phyloP scores from a whole-genome alignment of 2,113 vertebrate species.

The Grammomys dolichurus region DNA sequence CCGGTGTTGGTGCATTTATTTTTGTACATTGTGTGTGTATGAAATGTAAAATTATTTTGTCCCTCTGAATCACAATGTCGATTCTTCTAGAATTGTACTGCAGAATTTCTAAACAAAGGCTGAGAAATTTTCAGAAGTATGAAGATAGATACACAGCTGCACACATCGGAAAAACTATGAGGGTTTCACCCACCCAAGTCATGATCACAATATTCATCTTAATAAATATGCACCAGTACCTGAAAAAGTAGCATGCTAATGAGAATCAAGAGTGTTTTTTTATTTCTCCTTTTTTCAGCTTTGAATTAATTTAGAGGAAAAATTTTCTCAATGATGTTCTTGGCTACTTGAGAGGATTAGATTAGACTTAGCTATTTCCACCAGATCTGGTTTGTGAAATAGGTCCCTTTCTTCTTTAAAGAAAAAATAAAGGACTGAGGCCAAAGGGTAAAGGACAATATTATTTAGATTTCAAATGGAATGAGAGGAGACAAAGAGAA shows the following conservation, averaged over 20 bases:
- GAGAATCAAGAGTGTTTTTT: constrained; percentile 31
- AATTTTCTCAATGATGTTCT: constrained; percentile 15
- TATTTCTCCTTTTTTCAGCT: constrained; percentile 38
- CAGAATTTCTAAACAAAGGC: not conserved
- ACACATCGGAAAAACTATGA: not conserved
- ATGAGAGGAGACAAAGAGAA: constrained; percentile 76
- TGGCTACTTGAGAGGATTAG: constrained; percentile 43
- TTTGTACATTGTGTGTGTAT: not conserved
- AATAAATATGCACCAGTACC: constrained; percentile 42
- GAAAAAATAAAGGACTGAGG: constrained; percentile 65
- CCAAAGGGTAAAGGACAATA: constrained; percentile 73
- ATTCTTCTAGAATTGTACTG: not conserved
- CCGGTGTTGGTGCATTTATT: not conserved
- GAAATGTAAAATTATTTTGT: not conserved
- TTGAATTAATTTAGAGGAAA: constrained; percentile 41
- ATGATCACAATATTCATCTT: constrained; percentile 14
- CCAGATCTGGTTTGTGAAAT: constrained; percentile 41
- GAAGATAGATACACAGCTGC: not conserved
- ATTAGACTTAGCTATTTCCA: constrained; percentile 59
- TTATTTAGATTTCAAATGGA: constrained; percentile 67
- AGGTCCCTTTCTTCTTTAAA: constrained; percentile 5
- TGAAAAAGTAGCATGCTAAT: constrained; percentile 36
- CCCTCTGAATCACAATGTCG: not conserved
- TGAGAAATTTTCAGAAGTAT: not conserved
- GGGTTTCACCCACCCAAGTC: not conserved